Evolutionary conservation across 1,140 invertebrate species (phyloP).

Genomic region (Brachionus sp.): DNA sequence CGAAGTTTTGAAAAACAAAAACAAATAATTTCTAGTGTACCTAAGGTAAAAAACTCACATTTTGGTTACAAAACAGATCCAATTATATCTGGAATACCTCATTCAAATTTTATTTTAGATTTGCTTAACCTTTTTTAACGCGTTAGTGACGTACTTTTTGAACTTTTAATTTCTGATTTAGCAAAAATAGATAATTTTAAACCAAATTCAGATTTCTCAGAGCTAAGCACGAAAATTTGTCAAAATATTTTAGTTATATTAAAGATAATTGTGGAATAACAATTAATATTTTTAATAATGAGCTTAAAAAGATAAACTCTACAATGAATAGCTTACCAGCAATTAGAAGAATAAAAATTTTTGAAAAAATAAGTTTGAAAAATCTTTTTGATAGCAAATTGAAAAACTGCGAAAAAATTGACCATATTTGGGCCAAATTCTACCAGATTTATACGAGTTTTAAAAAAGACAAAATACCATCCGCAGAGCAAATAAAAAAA

Average conservation of each 20-base stretch:
- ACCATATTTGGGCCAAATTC: background rate
- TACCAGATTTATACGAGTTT: constrained; percentile 1
- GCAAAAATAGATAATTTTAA: constrained; percentile 1
- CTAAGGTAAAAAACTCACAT: background rate
- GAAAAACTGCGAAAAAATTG: background rate
- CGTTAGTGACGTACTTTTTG: constrained; percentile 20
- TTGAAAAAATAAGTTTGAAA: background rate
- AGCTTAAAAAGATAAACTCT: background rate
- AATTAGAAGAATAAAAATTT: constrained; percentile 1
- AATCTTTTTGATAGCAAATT: background rate
- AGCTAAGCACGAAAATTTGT: background rate
- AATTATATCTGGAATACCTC: background rate
- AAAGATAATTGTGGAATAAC: background rate
- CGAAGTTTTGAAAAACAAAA: constrained; percentile 1
- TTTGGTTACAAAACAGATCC: constrained; percentile 29
- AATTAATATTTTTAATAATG: background rate
- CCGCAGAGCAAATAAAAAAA: background rate
- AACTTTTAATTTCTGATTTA: background rate
- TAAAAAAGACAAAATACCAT: background rate
- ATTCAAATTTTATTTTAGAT: constrained; percentile 3
- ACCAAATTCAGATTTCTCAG: background rate
- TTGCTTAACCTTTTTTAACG: constrained; percentile 22
- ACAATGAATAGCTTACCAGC: background rate
- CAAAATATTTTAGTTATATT: background rate
- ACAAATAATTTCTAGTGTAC: background rate